These are phyloP conservation scores for Helostoma temminkii DNA, from an alignment of 2,797 vertebrate species.

Conservation along the genomic window DNA sequence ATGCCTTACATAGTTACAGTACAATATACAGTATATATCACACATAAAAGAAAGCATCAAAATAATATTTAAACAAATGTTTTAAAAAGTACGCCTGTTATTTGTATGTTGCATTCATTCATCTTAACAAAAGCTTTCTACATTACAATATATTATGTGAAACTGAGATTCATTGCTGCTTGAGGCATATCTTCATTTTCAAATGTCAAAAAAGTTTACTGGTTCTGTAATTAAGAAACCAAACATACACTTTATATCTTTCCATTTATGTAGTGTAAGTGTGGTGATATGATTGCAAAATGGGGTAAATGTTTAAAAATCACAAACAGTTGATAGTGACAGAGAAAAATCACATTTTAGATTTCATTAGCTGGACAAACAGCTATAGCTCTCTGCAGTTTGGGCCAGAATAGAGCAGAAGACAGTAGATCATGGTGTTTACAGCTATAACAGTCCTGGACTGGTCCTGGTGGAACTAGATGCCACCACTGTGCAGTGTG, in stretches of 20 bases:
- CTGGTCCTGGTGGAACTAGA: slow-evolving; percentile 37
- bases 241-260: neutral
- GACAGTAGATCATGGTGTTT: slow-evolving; percentile 55
- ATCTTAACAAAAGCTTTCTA: neutral
- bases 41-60: no score
- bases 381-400: slow-evolving; percentile 34
- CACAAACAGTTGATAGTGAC: slow-evolving; percentile 8
- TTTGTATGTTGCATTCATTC: neutral
- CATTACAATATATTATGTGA: neutral
- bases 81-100: neutral
- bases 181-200: neutral
- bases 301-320: neutral
- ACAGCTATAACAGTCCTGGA: slow-evolving; percentile 47
- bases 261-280: neutral
- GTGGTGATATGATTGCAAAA: neutral
- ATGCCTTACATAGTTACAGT: no score
- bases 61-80: no score
- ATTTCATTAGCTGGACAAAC: slow-evolving; percentile 50
- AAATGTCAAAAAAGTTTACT: neutral
- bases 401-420: slow-evolving; percentile 32
- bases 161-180: neutral
- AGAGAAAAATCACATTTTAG: slow-evolving; percentile 27
- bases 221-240: neutral
- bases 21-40: neutral
- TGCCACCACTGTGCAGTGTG: slow-evolving; percentile 30